Evolutionary conservation across 2,113 vertebrate genomes (phyloP).

Genomic region (Neopipo cinnamomea): DNA sequence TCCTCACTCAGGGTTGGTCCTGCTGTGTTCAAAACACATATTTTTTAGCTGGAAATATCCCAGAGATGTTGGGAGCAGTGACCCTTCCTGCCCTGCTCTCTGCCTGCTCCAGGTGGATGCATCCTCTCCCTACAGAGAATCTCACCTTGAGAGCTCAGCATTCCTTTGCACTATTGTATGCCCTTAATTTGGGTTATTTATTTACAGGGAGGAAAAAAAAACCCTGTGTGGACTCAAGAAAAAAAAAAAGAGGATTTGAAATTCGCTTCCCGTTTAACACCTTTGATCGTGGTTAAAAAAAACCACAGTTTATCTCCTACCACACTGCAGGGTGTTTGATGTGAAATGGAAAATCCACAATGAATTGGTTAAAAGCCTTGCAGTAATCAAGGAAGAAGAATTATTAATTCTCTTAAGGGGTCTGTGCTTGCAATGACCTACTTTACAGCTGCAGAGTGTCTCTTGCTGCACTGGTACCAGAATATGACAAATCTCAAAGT

Average conservation of each 20-base stretch:
- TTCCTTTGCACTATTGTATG: not conserved
- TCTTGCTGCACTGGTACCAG: not conserved
- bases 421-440: not conserved
- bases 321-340: not conserved
- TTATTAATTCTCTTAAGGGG: constrained; percentile 30
- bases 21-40: not conserved
- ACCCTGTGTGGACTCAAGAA: not conserved
- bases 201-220: not conserved
- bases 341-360: not conserved
- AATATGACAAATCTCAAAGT: not conserved
- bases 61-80: not conserved
- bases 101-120: accelerated
- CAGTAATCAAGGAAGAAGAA: constrained; percentile 20
- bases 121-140: not conserved
- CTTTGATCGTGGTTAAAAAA: not conserved
- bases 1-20: not conserved
- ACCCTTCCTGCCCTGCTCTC: not conserved
- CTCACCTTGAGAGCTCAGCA: not conserved
- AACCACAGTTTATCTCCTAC: not conserved
- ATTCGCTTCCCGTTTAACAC: not conserved
- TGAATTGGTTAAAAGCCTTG: not conserved
- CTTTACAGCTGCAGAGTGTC: not conserved
- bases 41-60: not conserved
- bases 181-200: not conserved
- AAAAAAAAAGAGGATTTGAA: not conserved